These are phyloP conservation scores for Acanthiza pusilla DNA, from an alignment of 2,797 vertebrate species.

Conservation along the genomic window DNA sequence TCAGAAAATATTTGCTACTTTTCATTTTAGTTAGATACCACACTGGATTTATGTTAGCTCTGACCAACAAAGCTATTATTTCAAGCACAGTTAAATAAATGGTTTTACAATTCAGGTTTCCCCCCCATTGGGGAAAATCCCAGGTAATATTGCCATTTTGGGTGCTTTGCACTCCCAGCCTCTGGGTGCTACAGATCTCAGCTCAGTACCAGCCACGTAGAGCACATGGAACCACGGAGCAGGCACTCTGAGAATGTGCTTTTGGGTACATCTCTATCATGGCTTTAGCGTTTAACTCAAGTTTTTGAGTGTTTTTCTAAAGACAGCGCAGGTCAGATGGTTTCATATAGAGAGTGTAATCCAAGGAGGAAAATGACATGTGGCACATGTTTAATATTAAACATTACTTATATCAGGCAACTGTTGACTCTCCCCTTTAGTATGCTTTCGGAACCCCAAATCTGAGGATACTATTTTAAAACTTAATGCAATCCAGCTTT, in stretches of 20 bases:
- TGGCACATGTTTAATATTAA: neutral
- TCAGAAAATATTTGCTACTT: neutral
- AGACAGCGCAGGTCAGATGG: neutral
- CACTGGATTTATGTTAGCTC: neutral
- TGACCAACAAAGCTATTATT: neutral
- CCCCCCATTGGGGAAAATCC: rapidly evolving
- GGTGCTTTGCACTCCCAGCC: neutral
- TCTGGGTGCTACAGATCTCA: neutral
- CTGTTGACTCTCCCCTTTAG: neutral
- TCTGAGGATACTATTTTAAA: neutral
- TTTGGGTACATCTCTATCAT: neutral
- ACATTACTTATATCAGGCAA: neutral
- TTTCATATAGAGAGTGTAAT: neutral
- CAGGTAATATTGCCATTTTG: neutral
- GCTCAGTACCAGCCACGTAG: neutral
- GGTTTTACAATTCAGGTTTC: neutral
- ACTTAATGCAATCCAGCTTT: neutral
- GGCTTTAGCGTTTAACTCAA: neutral
- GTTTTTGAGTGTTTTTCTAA: neutral
- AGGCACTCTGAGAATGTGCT: neutral
- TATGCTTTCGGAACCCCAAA: neutral
- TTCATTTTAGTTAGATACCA: neutral
- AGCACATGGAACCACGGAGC: neutral
- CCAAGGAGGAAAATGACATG: neutral
- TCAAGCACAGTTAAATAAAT: neutral